Evolutionary conservation across 2,113 vertebrate species (phyloP).

Genomic region (Vidua chalybeata): DNA sequence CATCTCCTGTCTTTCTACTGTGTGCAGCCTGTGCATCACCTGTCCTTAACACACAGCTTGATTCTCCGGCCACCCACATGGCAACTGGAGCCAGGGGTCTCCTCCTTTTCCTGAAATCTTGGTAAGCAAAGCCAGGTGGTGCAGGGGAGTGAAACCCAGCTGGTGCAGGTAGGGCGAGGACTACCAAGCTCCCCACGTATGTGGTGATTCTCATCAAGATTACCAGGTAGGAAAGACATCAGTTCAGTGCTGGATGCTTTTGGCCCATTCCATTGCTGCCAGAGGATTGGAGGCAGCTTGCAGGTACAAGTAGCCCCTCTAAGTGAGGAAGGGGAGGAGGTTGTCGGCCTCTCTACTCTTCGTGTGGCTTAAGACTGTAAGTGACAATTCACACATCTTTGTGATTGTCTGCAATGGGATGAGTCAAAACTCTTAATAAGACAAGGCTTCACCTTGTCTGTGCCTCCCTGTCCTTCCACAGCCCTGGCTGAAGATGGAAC

Average conservation of each 20-base stretch:
- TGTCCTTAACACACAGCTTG: background rate
- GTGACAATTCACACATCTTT: background rate
- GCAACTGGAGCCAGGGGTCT: background rate
- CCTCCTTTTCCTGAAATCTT: background rate
- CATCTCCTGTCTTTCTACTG: background rate
- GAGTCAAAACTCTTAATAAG: background rate
- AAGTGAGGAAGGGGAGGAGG: background rate
- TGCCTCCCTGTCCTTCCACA: background rate
- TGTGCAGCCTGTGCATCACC: background rate
- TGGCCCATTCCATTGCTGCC: background rate
- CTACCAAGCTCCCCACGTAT: background rate
- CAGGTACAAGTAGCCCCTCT: background rate
- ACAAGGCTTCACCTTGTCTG: background rate
- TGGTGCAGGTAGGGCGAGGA: rapidly evolving
- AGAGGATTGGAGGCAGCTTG: background rate
- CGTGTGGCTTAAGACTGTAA: background rate
- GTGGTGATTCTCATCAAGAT: background rate
- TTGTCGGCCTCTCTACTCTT: background rate
- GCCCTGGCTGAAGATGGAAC: background rate
- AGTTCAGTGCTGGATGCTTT: background rate
- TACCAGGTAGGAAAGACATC: background rate
- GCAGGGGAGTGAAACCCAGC: background rate
- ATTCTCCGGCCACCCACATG: background rate
- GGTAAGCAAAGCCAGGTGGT: background rate
- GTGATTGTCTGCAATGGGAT: background rate